Evolutionary conservation across 2,797 vertebrate species (phyloP).

Genomic region (Gorsachius magnificus): DNA sequence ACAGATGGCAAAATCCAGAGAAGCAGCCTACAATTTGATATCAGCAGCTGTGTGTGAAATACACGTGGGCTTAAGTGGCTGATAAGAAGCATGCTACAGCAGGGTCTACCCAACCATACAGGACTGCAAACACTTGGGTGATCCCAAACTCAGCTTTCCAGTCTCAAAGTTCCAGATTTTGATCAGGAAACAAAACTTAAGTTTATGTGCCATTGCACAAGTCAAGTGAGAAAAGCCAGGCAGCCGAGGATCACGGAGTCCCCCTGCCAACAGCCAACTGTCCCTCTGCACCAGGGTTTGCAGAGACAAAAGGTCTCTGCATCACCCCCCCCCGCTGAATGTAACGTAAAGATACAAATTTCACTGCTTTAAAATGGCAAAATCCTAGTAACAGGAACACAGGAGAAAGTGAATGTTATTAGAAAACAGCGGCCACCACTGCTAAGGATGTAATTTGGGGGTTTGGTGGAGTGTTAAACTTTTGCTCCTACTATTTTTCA

Average conservation of each 20-base stretch:
- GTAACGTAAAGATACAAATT: neutral
- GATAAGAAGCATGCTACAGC: neutral
- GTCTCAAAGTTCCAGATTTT: neutral
- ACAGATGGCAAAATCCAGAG: constrained; percentile 58
- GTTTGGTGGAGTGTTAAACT: neutral
- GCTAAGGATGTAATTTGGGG: neutral
- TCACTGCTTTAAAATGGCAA: neutral
- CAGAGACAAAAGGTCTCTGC: neutral
- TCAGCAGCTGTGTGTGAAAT: constrained; percentile 24
- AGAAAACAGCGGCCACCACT: neutral
- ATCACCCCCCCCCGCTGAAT: neutral
- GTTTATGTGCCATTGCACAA: neutral
- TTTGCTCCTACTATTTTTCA: neutral
- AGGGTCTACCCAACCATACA: neutral
- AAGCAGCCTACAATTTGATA: neutral
- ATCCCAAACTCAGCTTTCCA: neutral
- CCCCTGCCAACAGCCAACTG: neutral
- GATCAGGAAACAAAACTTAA: neutral
- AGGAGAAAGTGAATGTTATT: neutral
- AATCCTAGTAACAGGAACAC: neutral
- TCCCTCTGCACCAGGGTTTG: neutral
- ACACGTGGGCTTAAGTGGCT: fast-evolving
- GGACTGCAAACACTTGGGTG: neutral
- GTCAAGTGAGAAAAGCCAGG: neutral
- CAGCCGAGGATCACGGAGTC: neutral